A percentile compares a stretch with the other conserved stretches of the same genome.
phyloP scores from a whole-genome alignment of 2,797 vertebrate species.

The Typhlichthys eigenmanni region DNA sequence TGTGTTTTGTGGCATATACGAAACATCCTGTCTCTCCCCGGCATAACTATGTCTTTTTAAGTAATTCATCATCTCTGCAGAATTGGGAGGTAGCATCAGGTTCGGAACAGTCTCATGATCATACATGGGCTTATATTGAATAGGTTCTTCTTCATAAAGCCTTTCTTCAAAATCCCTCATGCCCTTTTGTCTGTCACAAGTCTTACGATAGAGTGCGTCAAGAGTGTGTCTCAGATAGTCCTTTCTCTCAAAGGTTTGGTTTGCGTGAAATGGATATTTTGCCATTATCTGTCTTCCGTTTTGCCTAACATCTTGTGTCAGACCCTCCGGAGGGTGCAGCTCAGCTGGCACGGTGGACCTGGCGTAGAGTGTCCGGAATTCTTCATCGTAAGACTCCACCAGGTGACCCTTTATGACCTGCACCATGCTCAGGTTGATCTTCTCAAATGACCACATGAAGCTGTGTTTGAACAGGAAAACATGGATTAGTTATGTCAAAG shows the following conservation, averaged over 20 bases:
- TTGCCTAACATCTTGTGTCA: constrained; percentile 70
- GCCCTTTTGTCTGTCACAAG: constrained; percentile 76
- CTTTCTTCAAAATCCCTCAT: constrained; percentile 62
- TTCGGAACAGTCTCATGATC: constrained; percentile 73
- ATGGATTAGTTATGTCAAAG: not conserved
- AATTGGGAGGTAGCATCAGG: constrained; percentile 70
- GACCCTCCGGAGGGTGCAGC: constrained; percentile 73
- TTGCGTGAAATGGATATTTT: constrained; percentile 76
- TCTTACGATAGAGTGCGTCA: constrained; percentile 82
- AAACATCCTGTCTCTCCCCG: constrained; percentile 84
- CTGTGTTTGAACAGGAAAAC: constrained; percentile 72
- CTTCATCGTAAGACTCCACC: constrained; percentile 93
- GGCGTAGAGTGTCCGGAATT: constrained; percentile 93
- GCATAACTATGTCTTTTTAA: constrained; percentile 97
- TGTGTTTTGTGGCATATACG: constrained; percentile 64
- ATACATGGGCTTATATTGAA: constrained; percentile 61
- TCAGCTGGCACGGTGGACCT: constrained; percentile 83
- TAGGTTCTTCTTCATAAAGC: constrained; percentile 67
- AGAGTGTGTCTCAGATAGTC: constrained; percentile 82
- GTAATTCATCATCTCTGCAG: constrained; percentile 77
- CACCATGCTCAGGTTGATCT: constrained; percentile 95
- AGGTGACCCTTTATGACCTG: constrained; percentile 94
- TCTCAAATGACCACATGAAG: constrained; percentile 96
- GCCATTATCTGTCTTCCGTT: constrained; percentile 72
- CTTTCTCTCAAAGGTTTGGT: constrained; percentile 76